Percentiles rank a stretch among this genome's conserved stretches.
These are phyloP conservation scores for Aquatica leii DNA, from an alignment of 2,888 invertebrate species.

Conservation along the genomic window DNA sequence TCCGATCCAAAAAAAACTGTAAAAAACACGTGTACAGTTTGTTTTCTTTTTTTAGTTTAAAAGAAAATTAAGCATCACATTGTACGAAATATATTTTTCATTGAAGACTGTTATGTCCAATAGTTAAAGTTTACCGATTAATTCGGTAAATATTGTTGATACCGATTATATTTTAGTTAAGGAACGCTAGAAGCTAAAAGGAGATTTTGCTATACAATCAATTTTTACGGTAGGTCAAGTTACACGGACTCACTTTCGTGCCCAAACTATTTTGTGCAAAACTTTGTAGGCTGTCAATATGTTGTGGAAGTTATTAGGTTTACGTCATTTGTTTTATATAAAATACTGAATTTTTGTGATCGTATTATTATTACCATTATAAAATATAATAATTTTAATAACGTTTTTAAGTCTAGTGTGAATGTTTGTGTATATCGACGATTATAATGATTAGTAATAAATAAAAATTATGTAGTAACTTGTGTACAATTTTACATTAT, in stretches of 20 bases:
- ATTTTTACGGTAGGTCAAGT: conserved; percentile 23
- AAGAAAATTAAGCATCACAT: conserved; percentile 10
- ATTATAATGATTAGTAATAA: conserved; percentile 28
- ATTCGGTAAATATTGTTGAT: conserved; percentile 6
- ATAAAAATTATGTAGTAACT: conserved; percentile 33
- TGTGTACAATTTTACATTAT: conserved; percentile 31
- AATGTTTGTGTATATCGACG: conserved; percentile 36
- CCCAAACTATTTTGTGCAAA: conserved; percentile 32
- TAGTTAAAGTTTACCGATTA: conserved; percentile 10
- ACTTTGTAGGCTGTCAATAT: conserved; percentile 30
- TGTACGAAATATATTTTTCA: conserved; percentile 10
- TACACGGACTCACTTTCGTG: conserved; percentile 24
- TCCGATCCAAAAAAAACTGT: conserved; percentile 48
- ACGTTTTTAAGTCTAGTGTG: conserved; percentile 34
- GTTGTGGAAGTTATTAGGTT: conserved; percentile 25
- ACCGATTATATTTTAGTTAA: conserved; percentile 1
- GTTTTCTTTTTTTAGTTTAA: conserved; percentile 14
- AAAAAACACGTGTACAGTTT: conserved; percentile 35
- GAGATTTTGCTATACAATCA: conserved; percentile 25
- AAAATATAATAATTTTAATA: conserved; percentile 23
- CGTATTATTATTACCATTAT: conserved; percentile 20
- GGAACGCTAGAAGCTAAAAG: conserved; percentile 5
- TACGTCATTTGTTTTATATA: conserved; percentile 24
- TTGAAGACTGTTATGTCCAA: conserved; percentile 12
- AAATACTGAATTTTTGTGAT: conserved; percentile 36